Evolutionary conservation across 2,797 vertebrate species (phyloP).

Genomic region (Sebastes steindachneri): DNA sequence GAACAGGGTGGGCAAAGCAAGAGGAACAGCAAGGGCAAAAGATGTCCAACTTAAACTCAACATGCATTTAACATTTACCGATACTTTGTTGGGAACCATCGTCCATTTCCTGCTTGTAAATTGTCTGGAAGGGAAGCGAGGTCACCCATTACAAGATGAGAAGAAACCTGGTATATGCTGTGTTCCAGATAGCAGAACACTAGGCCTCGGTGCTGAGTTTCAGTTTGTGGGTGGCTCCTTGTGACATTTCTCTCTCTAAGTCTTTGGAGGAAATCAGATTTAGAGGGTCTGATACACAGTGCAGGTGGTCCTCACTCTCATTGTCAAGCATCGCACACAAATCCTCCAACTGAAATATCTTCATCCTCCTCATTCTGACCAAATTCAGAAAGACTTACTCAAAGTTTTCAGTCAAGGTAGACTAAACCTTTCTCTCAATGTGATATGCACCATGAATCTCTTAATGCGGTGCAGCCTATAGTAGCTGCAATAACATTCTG

Average conservation of each 20-base stretch:
- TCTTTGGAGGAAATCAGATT: neutral
- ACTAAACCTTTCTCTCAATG: neutral
- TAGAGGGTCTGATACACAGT: too few species aligned
- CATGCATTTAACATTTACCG: neutral
- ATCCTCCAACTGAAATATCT: neutral
- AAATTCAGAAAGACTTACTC: neutral
- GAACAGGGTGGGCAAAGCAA: neutral
- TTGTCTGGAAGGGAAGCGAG: neutral
- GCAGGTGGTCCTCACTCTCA: too few species aligned
- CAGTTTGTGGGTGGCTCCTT: neutral
- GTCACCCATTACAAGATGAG: too few species aligned
- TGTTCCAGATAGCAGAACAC: neutral
- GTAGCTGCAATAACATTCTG: neutral
- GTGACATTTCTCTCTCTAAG: neutral
- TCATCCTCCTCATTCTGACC: neutral
- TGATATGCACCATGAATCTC: neutral
- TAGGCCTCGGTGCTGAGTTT: neutral
- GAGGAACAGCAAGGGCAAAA: neutral
- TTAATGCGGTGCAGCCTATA: neutral
- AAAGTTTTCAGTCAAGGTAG: neutral
- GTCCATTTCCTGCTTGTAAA: neutral
- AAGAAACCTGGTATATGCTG: neutral
- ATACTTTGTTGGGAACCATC: too few species aligned
- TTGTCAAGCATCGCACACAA: too few species aligned
- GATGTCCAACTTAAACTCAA: neutral